phyloP scores from a whole-genome alignment of 2,797 vertebrate species.

The Glossophaga mutica region DNA sequence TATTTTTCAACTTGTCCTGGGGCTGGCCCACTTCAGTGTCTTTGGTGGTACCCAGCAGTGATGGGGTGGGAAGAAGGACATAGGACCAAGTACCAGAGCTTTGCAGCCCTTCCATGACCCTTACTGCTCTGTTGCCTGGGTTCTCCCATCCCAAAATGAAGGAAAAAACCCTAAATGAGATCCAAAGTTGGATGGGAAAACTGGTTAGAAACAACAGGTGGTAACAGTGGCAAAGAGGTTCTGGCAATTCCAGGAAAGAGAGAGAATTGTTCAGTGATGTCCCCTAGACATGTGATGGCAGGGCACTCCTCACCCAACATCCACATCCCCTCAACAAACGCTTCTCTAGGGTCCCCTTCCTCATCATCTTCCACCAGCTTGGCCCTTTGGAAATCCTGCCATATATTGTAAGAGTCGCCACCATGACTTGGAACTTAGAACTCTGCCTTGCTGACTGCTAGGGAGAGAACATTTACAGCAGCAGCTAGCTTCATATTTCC shows the following conservation, averaged over 20 bases:
- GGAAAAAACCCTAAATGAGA: background rate
- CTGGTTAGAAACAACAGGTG: background rate
- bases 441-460: background rate
- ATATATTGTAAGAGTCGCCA: background rate
- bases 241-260: background rate
- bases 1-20: background rate
- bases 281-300: background rate
- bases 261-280: background rate
- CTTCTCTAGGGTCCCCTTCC: background rate
- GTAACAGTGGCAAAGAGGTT: background rate
- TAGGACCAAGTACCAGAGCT: background rate
- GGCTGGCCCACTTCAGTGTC: background rate
- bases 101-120: background rate
- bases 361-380: background rate
- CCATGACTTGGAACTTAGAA: background rate
- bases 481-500: background rate
- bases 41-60: background rate
- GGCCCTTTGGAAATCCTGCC: background rate
- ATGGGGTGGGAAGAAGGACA: background rate
- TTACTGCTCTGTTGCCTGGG: background rate
- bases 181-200: background rate
- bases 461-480: background rate
- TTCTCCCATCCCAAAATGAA: background rate
- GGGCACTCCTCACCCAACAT: background rate
- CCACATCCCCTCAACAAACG: no score